These are phyloP conservation scores for Theristicus caerulescens DNA, from an alignment of 2,113 vertebrate species.

Conservation along the genomic window DNA sequence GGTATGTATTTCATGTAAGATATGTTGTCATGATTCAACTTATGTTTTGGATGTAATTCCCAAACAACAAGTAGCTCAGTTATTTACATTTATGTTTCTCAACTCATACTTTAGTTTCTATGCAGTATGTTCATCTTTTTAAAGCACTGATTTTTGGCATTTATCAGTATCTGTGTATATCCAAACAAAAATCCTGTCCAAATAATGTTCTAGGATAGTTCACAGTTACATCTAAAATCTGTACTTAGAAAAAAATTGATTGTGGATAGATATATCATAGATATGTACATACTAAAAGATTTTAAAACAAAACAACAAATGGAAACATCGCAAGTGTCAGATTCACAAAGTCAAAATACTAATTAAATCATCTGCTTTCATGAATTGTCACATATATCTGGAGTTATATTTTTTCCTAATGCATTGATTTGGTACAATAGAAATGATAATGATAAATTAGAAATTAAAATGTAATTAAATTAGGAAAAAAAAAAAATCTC, in stretches of 20 bases:
- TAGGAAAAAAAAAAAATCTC: neutral
- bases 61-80: neutral
- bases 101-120: neutral
- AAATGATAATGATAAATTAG: neutral
- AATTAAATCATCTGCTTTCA: neutral
- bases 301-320: neutral
- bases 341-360: neutral
- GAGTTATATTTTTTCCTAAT: neutral
- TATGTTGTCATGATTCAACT: neutral
- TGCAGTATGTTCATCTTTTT: neutral
- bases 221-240: neutral
- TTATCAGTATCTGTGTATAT: neutral
- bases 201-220: neutral
- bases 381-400: neutral
- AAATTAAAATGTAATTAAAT: neutral
- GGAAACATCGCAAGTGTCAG: neutral
- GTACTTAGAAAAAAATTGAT: neutral
- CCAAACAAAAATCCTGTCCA: neutral
- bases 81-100: slow-evolving; percentile 4
- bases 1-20: neutral
- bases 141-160: neutral
- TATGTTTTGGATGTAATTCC: neutral
- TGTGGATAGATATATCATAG: neutral
- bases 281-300: neutral
- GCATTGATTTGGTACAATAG: neutral